Base-by-base conservation (phyloP, 2,113 vertebrate species). In the Penelope pileata region DNA sequence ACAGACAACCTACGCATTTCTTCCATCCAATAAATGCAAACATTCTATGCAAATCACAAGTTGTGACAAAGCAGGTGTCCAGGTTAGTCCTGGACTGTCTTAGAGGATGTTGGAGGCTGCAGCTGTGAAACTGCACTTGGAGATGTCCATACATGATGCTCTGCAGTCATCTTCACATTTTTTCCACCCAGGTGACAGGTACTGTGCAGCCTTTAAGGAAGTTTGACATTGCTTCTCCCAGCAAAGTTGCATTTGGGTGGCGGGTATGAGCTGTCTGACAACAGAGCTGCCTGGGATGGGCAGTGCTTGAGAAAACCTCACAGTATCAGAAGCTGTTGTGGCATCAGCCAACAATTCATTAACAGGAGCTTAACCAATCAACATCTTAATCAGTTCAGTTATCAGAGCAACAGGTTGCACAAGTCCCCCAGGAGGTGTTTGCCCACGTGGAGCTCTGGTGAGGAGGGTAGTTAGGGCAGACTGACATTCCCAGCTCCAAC, bases 41-140 rank as follows among this genome's bases (percentile, higher is more conserved):
- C 8, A 1, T 0, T 0, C 13, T 23, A 9, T 0, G 1, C 4
- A 16, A 10, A 26, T 2, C 27, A 3, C 0, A 0, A 13, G 18
- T 34, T 26, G 34, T 15, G 62, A 2, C 1, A 2, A 16, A 38
- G 82, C 32, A n/a, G 45, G 2, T 26, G 8, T 6, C n/a, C 30
- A 15, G 3, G 8, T 8, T 2, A 16, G 23, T 1, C 60, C 63
- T 40, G 74, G 6, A 2, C 3, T 4, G 10, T 5, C 42, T 54
- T 9, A 21, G 42, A 6, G 4, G 4, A 32, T 27, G 10, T 26
- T 72, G 62, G 60, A 43, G 51, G 58, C n/a, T 38, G 45, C 77
- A 80, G 53, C 17, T 32, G 29, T 11, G 59, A 7, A 5, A 32
- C 13, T 30, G 58, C 56, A 2, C 30, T 21, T 6, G 17, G 12